These are phyloP conservation scores for Beris morrisii DNA, from an alignment of 2,888 invertebrate genomes.

Conservation along the genomic window DNA sequence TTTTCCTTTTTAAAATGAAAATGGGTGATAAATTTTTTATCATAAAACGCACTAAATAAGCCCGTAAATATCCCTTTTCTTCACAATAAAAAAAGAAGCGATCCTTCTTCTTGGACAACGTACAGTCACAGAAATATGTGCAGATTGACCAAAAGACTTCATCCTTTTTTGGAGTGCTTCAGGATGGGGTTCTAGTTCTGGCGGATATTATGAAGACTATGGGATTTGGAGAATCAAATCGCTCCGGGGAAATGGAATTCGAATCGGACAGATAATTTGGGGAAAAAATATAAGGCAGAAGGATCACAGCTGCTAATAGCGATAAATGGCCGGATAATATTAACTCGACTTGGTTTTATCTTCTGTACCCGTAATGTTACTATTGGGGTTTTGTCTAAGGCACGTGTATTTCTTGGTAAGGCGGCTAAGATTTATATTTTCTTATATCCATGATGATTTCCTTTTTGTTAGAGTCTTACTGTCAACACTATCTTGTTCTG, in stretches of 20 bases:
- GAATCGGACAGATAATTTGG: constrained; percentile 12
- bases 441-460: too few relatives aligned
- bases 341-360: too few relatives aligned
- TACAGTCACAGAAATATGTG: not conserved
- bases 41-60: constrained; percentile 32
- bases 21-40: constrained; percentile 35
- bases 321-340: constrained; percentile 28
- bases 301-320: constrained; percentile 25
- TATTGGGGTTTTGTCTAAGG: too few relatives aligned
- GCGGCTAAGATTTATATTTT: too few relatives aligned
- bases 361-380: too few relatives aligned
- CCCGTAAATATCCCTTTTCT: constrained; percentile 22
- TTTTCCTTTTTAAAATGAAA: constrained; percentile 32
- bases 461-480: too few relatives aligned
- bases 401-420: too few relatives aligned
- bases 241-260: not conserved
- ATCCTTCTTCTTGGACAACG: constrained; percentile 14
- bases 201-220: too few relatives aligned
- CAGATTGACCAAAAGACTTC: not conserved
- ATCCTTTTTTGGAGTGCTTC: too few relatives aligned
- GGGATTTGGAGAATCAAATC: too few relatives aligned
- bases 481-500: too few relatives aligned
- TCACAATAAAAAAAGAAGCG: not conserved
- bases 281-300: constrained; percentile 1
- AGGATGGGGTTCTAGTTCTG: too few relatives aligned